Conservation (phyloP, 2,797 vertebrate species). For the Danio kyathit region DNA sequence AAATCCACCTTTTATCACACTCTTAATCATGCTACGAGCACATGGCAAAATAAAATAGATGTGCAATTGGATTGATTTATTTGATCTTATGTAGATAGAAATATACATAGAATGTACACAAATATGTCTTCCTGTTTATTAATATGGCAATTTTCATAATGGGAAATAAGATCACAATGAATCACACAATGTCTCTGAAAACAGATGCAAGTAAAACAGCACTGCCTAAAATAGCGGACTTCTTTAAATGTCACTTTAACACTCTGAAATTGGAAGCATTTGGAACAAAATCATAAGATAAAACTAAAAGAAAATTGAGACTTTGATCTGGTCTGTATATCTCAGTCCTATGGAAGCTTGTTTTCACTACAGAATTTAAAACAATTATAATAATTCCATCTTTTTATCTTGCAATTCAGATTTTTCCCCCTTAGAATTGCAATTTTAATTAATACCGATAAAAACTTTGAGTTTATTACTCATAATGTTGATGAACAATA, state of each 20-base stretch:
- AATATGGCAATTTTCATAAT: slow-evolving; percentile 1
- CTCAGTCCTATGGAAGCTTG: neutral
- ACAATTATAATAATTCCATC: no score
- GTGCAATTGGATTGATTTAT: slow-evolving; percentile 52
- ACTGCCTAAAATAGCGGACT: slow-evolving; percentile 45
- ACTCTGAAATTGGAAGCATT: neutral
- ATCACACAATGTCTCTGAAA: neutral
- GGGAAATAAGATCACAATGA: neutral
- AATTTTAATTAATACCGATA: no score
- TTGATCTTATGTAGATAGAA: slow-evolving; percentile 62
- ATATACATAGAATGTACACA: slow-evolving; percentile 40
- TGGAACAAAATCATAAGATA: neutral
- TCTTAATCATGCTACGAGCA: slow-evolving; percentile 19
- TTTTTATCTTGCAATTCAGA: no score
- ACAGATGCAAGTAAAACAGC: slow-evolving; percentile 2
- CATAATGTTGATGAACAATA: no score
- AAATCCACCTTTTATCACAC: slow-evolving; percentile 28
- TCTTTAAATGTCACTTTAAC: slow-evolving; percentile 18
- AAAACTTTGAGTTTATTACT: no score
- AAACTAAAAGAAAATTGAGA: no score
- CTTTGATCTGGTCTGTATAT: neutral
- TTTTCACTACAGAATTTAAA: no score
- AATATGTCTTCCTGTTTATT: slow-evolving; percentile 15
- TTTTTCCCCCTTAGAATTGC: no score
- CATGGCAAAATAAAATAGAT: neutral